These are phyloP conservation scores for Pantelozetes paolii DNA, from an alignment of 2,888 invertebrate genomes.

Conservation along the genomic window DNA sequence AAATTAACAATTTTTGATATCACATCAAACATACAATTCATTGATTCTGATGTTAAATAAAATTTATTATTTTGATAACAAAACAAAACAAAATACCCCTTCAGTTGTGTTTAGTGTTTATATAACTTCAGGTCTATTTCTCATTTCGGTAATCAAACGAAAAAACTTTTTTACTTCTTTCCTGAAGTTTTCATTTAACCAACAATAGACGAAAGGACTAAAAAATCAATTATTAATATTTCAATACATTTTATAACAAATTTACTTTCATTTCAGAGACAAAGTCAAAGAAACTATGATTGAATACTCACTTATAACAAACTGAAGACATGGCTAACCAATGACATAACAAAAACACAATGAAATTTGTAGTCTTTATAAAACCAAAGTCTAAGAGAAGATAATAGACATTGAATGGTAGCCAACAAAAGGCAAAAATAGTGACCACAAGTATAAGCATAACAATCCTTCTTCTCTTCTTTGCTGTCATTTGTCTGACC, in stretches of 20 bases:
- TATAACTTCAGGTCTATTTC: constrained; percentile 14
- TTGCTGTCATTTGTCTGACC: constrained; percentile 50
- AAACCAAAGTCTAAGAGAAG: constrained; percentile 57
- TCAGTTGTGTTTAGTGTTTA: too few species aligned
- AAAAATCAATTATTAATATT: not conserved
- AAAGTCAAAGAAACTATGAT: not conserved
- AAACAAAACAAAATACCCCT: too few species aligned
- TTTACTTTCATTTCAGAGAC: too few species aligned
- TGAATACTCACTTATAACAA: constrained; percentile 52
- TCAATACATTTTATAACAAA: not conserved
- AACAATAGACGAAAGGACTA: constrained; percentile 55
- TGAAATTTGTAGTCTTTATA: constrained; percentile 47
- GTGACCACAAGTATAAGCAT: constrained; percentile 96
- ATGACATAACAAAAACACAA: constrained; percentile 53
- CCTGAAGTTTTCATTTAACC: constrained; percentile 55
- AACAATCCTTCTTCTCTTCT: constrained; percentile 25
- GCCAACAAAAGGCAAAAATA: constrained; percentile 92
- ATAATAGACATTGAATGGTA: constrained; percentile 90
- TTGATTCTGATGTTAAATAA: too few species aligned
- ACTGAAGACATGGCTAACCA: constrained; percentile 56
- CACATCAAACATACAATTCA: too few species aligned
- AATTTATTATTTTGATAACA: too few species aligned
- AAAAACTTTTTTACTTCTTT: constrained; percentile 36
- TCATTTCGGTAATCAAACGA: not conserved
- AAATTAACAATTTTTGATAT: too few species aligned